Base-by-base conservation (phyloP, 1,140 invertebrate species). In the Anagrus nilaparvatae region DNA sequence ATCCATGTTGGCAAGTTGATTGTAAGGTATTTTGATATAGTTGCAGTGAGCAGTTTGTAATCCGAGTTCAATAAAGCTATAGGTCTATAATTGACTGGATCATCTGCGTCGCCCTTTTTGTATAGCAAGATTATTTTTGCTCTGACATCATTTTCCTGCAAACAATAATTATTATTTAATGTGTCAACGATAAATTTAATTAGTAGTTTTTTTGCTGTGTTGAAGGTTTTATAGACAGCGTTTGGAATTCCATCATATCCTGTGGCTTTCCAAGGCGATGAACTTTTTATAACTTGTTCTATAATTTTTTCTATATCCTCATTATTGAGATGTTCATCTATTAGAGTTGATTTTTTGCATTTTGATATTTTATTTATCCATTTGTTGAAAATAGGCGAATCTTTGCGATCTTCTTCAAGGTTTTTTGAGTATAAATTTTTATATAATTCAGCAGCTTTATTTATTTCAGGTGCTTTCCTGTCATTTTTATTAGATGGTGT, bases 21-120 rank as follows among this genome's bases (percentile, higher is more conserved):
- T 6, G 24, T 12, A 21, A 51, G 25, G 13, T 35, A 19, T 4
- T 27, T 18, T 24, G 44, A 38, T 12, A 55, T 42, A 16, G 40
- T 33, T 23, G 40, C 39, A 5, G 47, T 55, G 17, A 48, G 19
- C 10, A 51, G 33, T 32, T 55, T 55, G 29, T 51, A 55, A 13
- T 51, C 49, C 0, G 36, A 16, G 18, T 48, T 48, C 1, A 48
- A 34, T 20, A 53, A 23, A 3, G 49, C 47, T 14, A 53, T 57
- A 7, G 53, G 53, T 17, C 53, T 25, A 32, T 55, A 55, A 27
- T 57, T 57, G 3, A 18, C 38, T 5, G 51, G 49, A 29, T 53
- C 39, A 2, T 21, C n/a, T n/a, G n/a, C n/a, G 8, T 47, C 46
- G 10, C 35, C 36, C 4, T 3, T 14, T 17, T 47, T 47, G 27